Conservation (phyloP, 2,113 vertebrate species). For the Dissostichus mawsoni region DNA sequence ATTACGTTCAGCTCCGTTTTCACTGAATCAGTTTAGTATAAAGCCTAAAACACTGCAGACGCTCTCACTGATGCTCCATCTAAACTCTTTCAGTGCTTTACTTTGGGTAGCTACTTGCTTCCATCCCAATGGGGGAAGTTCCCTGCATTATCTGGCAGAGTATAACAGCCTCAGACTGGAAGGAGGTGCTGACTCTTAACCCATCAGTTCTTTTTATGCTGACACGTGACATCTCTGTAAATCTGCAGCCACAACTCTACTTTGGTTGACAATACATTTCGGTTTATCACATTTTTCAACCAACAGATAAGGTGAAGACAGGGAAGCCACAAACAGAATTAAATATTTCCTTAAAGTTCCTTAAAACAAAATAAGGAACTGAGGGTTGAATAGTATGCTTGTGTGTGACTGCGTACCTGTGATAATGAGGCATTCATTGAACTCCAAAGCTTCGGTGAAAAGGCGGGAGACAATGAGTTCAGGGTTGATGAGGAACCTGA, state of each 20-base stretch:
- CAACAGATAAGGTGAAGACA: not conserved
- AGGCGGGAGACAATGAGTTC: constrained; percentile 96
- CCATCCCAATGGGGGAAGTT: not conserved
- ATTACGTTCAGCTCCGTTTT: not conserved
- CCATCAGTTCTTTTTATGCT: not conserved
- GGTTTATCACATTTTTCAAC: not conserved
- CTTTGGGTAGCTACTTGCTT: no score
- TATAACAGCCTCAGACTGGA: not conserved
- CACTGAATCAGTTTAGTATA: not conserved
- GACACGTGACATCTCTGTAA: not conserved
- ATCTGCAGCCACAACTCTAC: not conserved
- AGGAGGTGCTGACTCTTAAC: constrained; percentile 2
- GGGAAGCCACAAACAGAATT: not conserved
- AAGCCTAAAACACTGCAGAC: not conserved
- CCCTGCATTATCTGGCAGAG: not conserved
- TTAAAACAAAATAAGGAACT: not conserved
- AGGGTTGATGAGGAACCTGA: constrained; percentile 96
- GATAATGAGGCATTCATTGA: constrained; percentile 97
- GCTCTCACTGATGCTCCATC: not conserved
- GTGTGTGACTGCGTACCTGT: constrained; percentile 87
- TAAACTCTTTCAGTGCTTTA: not conserved
- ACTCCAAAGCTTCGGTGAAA: constrained; percentile 94
- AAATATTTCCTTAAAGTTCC: no score
- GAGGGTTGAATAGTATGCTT: not conserved
- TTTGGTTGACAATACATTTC: not conserved